A percentile compares a stretch with the other conserved stretches of the same genome.
These are phyloP conservation scores for Turnix velox DNA, from an alignment of 2,113 vertebrate species.

Conservation along the genomic window DNA sequence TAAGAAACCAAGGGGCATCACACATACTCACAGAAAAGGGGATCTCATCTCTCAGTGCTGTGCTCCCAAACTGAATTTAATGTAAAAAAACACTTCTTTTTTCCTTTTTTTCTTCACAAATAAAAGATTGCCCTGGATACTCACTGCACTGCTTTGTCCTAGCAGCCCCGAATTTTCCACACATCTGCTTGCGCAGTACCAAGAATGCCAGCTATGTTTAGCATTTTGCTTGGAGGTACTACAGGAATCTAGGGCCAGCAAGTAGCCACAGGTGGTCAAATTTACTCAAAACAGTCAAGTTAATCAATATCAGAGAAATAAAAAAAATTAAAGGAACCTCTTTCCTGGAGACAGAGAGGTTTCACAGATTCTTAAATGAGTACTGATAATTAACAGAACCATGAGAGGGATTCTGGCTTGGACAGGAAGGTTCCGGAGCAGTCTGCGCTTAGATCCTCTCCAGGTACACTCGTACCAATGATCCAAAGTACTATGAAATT, in stretches of 20 bases:
- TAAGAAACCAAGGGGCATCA: background rate
- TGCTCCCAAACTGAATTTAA: background rate
- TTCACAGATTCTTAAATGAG: background rate
- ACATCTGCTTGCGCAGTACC: background rate
- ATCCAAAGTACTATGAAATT: background rate
- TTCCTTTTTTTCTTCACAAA: too few relatives aligned
- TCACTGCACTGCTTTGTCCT: background rate
- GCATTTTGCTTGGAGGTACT: constrained; percentile 60
- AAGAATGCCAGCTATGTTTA: constrained; percentile 67
- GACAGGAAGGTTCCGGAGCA: background rate
- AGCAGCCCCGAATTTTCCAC: background rate
- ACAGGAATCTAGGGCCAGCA: constrained; percentile 47
- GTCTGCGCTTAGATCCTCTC: background rate
- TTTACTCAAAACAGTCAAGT: constrained; percentile 4
- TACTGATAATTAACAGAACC: background rate
- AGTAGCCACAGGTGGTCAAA: constrained; percentile 23
- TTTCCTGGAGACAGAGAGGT: background rate
- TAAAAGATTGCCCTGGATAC: background rate
- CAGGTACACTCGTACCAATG: background rate
- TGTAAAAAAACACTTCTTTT: background rate
- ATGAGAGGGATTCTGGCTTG: background rate
- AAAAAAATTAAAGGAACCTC: background rate
- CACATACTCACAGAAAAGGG: background rate
- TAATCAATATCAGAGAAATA: background rate
- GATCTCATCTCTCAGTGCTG: background rate